These are phyloP conservation scores for Drosophila fuyamai DNA, from an alignment of 1,140 invertebrate species.

Conservation along the genomic window DNA sequence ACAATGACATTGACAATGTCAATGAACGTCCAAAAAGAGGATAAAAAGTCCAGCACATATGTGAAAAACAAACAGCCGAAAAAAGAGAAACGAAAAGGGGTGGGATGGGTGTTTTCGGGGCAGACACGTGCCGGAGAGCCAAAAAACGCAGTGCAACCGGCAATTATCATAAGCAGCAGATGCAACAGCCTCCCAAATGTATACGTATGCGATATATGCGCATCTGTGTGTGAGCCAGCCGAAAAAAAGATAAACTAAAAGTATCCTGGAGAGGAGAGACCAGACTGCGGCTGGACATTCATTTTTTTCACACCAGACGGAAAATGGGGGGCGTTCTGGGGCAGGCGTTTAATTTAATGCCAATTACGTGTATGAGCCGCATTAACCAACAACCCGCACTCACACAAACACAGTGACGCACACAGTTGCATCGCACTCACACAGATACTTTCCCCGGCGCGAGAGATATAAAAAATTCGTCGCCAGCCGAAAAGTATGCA, in stretches of 20 bases:
- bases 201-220: neutral
- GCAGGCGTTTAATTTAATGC: slow-evolving; percentile 78
- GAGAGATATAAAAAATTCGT: slow-evolving; percentile 33
- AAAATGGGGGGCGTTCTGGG: slow-evolving; percentile 25
- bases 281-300: slow-evolving; percentile 62
- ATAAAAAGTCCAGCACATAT: slow-evolving; percentile 36
- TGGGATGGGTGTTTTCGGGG: neutral
- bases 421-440: slow-evolving; percentile 26
- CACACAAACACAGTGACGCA: slow-evolving; percentile 25
- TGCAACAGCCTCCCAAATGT: slow-evolving; percentile 57
- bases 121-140: slow-evolving; percentile 65
- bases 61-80: slow-evolving; percentile 45
- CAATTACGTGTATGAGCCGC: slow-evolving; percentile 82
- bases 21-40: slow-evolving; percentile 71
- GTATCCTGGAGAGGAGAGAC: slow-evolving; percentile 39
- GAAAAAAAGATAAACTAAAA: slow-evolving; percentile 78
- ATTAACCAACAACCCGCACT: slow-evolving; percentile 64
- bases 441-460: slow-evolving; percentile 60
- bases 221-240: slow-evolving; percentile 46
- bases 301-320: slow-evolving; percentile 54
- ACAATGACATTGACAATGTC: slow-evolving; percentile 83
- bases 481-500: slow-evolving; percentile 64
- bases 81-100: slow-evolving; percentile 17
- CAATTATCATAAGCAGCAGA: slow-evolving; percentile 82
- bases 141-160: slow-evolving; percentile 62